phyloP scores from a whole-genome alignment of 2,888 invertebrate species.

The Mactromeris polynyma region DNA sequence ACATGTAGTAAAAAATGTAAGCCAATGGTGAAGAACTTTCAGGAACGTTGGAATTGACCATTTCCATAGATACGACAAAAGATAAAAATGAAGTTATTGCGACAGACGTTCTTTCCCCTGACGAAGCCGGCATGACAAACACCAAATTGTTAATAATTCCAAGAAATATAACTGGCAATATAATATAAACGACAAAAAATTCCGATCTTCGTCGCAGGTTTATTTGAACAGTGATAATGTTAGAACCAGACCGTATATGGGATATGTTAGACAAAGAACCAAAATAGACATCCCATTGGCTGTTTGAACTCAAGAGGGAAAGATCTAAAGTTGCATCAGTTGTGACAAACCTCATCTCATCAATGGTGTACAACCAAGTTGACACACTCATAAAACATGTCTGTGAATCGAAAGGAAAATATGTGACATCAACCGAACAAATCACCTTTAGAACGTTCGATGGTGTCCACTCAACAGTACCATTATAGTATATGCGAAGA shows the following conservation, averaged over 20 bases:
- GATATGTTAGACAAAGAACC: neutral
- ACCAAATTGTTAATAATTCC: conserved; percentile 53
- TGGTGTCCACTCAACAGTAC: conserved; percentile 37
- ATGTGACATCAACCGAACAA: conserved; percentile 54
- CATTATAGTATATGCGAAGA: conserved; percentile 20
- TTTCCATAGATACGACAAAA: conserved; percentile 62
- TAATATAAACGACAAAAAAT: conserved; percentile 56
- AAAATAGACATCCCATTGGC: conserved; percentile 34
- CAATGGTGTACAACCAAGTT: neutral
- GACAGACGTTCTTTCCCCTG: conserved; percentile 61
- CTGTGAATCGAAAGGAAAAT: conserved; percentile 62
- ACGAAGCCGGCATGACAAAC: conserved; percentile 52
- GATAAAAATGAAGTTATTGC: conserved; percentile 63
- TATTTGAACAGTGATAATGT: neutral
- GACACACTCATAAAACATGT: conserved; percentile 34
- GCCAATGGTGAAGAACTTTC: conserved; percentile 60
- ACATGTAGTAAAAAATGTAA: conserved; percentile 56
- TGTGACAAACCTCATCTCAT: conserved; percentile 12
- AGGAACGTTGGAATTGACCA: conserved; percentile 62
- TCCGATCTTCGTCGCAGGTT: conserved; percentile 27
- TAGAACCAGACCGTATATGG: neutral
- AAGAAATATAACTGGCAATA: conserved; percentile 54
- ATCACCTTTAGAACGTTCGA: conserved; percentile 30
- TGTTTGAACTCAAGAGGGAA: conserved; percentile 16
- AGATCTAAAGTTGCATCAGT: neutral